These are phyloP conservation scores for Petrolisthes manimaculis DNA, from an alignment of 2,888 invertebrate species.

Conservation along the genomic window DNA sequence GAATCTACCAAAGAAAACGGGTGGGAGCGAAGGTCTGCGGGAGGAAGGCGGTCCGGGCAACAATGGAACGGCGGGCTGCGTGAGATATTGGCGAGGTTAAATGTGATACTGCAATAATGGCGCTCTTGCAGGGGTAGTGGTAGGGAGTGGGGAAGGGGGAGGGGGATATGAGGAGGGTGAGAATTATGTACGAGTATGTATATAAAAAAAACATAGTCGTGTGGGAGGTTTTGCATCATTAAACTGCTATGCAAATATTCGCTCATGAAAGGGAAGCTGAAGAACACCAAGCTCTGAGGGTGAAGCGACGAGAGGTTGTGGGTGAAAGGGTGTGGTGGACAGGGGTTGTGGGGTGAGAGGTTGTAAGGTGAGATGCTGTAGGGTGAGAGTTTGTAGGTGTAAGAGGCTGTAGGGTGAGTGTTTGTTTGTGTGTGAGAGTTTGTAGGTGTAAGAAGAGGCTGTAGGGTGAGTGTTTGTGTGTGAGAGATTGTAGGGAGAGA, in stretches of 20 bases:
- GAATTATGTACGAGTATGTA: background rate
- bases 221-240: too few relatives aligned
- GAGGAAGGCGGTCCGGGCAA: constrained; percentile 10
- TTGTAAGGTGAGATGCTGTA: background rate
- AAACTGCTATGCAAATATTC: too few relatives aligned
- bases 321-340: background rate
- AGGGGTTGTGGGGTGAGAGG: background rate
- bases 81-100: constrained; percentile 37
- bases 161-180: background rate
- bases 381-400: background rate
- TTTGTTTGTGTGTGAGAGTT: background rate
- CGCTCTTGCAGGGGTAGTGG: background rate
- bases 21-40: constrained; percentile 18
- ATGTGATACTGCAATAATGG: constrained; percentile 37
- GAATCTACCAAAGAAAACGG: constrained; percentile 21
- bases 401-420: background rate
- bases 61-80: constrained; percentile 26
- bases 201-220: too few relatives aligned
- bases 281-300: background rate
- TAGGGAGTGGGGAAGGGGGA: background rate
- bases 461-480: background rate
- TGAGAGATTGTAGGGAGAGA: background rate
- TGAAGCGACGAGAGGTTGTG: background rate
- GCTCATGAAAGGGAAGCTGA: too few relatives aligned
- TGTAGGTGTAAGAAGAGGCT: background rate